These are phyloP conservation scores for Diplolepis rosae DNA, from an alignment of 2,888 invertebrate genomes.

Conservation along the genomic window DNA sequence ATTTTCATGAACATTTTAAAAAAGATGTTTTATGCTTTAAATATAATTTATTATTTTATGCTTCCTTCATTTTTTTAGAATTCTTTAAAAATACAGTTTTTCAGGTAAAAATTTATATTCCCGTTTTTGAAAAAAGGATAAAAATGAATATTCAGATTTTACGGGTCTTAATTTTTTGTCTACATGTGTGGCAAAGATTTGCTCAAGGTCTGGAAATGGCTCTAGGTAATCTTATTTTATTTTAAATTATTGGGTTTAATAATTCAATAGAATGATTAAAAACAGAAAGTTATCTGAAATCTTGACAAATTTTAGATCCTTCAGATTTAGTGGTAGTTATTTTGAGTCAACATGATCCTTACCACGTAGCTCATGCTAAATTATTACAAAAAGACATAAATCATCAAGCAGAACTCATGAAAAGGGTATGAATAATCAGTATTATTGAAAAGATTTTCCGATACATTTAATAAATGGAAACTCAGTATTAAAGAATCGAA, in stretches of 20 bases:
- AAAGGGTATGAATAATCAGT: constrained; percentile 55
- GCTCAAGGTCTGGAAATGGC: neutral
- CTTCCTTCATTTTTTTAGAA: neutral
- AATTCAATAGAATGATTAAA: no score
- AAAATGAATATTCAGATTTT: neutral
- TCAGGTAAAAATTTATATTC: neutral
- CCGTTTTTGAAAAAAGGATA: neutral
- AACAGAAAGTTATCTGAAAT: constrained; percentile 42
- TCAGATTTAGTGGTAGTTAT: constrained; percentile 78
- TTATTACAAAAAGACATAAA: constrained; percentile 77
- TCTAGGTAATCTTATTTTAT: neutral
- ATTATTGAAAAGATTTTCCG: neutral
- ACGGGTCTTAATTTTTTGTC: neutral
- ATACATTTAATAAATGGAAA: no score
- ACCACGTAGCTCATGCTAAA: constrained; percentile 78
- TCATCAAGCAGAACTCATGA: constrained; percentile 75
- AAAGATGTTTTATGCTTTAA: no score
- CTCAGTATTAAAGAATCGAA: neutral
- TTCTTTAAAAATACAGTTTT: neutral
- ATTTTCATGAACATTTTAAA: no score
- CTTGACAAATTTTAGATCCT: constrained; percentile 76
- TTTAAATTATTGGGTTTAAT: neutral
- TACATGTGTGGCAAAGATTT: neutral
- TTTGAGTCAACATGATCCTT: constrained; percentile 80
- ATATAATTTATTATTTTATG: no score